These are phyloP conservation scores for Protaetia brevitarsis DNA, from an alignment of 1,140 invertebrate genomes.

Conservation along the genomic window DNA sequence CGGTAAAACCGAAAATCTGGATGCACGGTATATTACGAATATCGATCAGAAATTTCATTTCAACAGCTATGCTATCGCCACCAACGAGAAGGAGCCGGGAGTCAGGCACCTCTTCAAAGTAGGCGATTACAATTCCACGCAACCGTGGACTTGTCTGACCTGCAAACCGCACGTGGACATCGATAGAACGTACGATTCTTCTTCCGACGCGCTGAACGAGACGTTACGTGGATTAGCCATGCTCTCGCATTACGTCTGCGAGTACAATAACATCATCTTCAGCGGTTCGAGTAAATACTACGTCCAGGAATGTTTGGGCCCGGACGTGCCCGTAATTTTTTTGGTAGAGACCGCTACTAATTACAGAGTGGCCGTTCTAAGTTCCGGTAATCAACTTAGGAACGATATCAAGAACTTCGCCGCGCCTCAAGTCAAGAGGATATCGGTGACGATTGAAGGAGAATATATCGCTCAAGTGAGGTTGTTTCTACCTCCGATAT, in stretches of 20 bases:
- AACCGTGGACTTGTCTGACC: constrained; percentile 57
- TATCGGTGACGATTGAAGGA: constrained; percentile 55
- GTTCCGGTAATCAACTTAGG: constrained; percentile 48
- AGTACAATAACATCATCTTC: constrained; percentile 63
- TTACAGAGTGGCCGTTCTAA: constrained; percentile 56
- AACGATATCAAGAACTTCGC: constrained; percentile 40
- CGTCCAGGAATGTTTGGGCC: constrained; percentile 69
- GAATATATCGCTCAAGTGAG: constrained; percentile 60
- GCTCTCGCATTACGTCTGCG: constrained; percentile 55
- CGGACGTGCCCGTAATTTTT: constrained; percentile 63
- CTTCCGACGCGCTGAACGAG: constrained; percentile 36
- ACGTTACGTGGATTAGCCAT: constrained; percentile 39
- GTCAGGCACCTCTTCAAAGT: constrained; percentile 73
- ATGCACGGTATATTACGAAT: too few relatives aligned
- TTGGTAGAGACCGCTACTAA: constrained; percentile 57
- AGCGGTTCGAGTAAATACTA: constrained; percentile 59
- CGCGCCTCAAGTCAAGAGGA: constrained; percentile 41
- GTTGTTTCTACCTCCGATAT: constrained; percentile 70
- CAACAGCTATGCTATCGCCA: constrained; percentile 68
- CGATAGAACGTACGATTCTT: constrained; percentile 36
- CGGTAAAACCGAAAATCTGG: too few relatives aligned
- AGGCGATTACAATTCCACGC: constrained; percentile 42
- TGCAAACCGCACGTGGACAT: constrained; percentile 50
- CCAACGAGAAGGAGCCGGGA: constrained; percentile 64
- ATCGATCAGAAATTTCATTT: too few relatives aligned